These are phyloP conservation scores for Cylindroiulus punctatus DNA, from an alignment of 2,888 invertebrate species.

Conservation along the genomic window DNA sequence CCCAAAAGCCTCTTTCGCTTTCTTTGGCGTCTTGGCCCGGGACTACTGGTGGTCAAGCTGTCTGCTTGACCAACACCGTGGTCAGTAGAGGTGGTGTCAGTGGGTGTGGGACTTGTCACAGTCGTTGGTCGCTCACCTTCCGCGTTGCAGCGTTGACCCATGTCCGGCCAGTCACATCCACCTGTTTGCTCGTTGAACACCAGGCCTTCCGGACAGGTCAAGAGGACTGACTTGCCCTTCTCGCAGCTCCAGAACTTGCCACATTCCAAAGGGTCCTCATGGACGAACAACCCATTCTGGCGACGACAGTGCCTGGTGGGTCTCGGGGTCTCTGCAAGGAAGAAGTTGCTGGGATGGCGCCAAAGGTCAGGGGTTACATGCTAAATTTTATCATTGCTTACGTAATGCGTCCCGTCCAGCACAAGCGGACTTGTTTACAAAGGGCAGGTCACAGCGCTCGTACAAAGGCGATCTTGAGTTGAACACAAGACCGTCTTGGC, in stretches of 20 bases:
- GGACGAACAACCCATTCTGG: conserved; percentile 71
- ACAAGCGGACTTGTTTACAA: conserved; percentile 58
- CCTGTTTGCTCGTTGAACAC: conserved; percentile 90
- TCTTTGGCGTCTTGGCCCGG: conserved; percentile 30
- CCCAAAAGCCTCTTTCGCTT: conserved; percentile 29
- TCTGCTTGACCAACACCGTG: not conserved
- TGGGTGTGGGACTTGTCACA: conserved; percentile 14
- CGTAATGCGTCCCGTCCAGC: conserved; percentile 58
- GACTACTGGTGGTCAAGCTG: not conserved
- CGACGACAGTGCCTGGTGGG: conserved; percentile 77
- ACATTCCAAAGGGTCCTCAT: conserved; percentile 80
- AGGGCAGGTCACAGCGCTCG: conserved; percentile 60
- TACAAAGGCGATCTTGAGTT: conserved; percentile 68
- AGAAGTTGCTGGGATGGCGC: not conserved
- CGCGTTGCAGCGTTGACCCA: conserved; percentile 82
- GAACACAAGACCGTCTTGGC: conserved; percentile 61
- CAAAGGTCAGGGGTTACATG: not conserved
- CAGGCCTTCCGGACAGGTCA: conserved; percentile 84
- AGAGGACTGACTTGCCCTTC: conserved; percentile 80
- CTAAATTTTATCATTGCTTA: conserved; percentile 55
- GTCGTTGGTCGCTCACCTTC: conserved; percentile 71
- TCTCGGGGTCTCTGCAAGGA: conserved; percentile 75
- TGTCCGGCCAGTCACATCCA: conserved; percentile 89
- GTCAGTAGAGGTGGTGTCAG: not conserved
- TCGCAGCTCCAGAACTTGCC: conserved; percentile 85